phyloP scores from a whole-genome alignment of 2,888 invertebrate genomes.

The Hirtodrosophila confusa region DNA sequence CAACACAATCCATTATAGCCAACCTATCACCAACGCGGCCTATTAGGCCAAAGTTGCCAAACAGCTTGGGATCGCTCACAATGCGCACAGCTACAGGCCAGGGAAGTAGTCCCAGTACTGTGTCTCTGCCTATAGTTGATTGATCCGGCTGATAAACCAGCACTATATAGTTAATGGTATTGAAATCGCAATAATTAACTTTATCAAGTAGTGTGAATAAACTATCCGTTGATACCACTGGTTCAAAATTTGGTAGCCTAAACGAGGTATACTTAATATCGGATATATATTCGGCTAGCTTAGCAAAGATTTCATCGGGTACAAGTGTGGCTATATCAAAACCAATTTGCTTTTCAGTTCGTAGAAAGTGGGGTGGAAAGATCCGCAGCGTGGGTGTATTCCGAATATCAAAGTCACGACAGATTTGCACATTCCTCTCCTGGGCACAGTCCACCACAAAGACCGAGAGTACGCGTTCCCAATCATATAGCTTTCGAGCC shows the following conservation, averaged over 20 bases:
- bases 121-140: slow-evolving; percentile 52
- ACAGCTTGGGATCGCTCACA: slow-evolving; percentile 1
- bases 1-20: slow-evolving; percentile 23
- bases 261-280: slow-evolving; percentile 12
- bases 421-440: slow-evolving; percentile 44
- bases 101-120: slow-evolving; percentile 37
- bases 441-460: slow-evolving; percentile 59
- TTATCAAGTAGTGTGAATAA: neutral
- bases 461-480: slow-evolving; percentile 40
- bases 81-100: slow-evolving; percentile 51
- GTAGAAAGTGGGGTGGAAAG: slow-evolving; percentile 32
- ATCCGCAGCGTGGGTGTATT: slow-evolving; percentile 43
- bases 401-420: slow-evolving; percentile 43
- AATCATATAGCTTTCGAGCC: slow-evolving; percentile 28
- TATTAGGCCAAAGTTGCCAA: slow-evolving; percentile 18
- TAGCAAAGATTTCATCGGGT: slow-evolving; percentile 3
- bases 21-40: neutral
- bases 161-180: slow-evolving; percentile 11
- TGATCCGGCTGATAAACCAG: slow-evolving; percentile 44
- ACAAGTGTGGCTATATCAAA: slow-evolving; percentile 10
- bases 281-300: slow-evolving; percentile 15
- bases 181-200: neutral
- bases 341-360: slow-evolving; percentile 18
- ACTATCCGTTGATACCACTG: slow-evolving; percentile 9
- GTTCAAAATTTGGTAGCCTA: slow-evolving; percentile 23